Base-by-base conservation (phyloP, 2,888 invertebrate genomes). In the Diaprepes abbreviatus region DNA sequence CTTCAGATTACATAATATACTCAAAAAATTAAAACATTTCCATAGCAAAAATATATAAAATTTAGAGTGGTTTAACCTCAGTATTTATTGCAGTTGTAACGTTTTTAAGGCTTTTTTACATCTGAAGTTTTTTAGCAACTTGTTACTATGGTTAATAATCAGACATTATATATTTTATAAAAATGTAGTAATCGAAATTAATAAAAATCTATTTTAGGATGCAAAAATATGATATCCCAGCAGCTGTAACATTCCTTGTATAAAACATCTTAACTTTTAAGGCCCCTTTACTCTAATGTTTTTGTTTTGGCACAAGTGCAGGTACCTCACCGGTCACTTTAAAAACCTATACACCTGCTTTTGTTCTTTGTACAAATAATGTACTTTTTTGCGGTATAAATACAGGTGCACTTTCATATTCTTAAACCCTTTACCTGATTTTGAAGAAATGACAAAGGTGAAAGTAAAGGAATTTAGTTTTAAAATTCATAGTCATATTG, bases 381-480 rank as follows among this genome's bases (percentile, higher is more conserved):
- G 65, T 57, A 45, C 31, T 57, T 66, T 73, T 74, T 74, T 74
- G 72, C 71, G 72, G 68, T 67, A 74, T 72, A 74, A 74, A 74
- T 71, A 74, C 74, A 74, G 74, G 74, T 74, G 74, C 60, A 45
- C 66, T 54, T 50, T 58, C 28, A 6, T 40, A 36, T 35, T 14
- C 57, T 69, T 71, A 28, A 71, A 73, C 73, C 66, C 73, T 71
- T 66, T 64, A 66, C 65, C 71, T 57, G 10, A 59, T 36, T 57
- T 36, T 19, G 3, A 17, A 55, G 55, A 36, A 35, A 55, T 17
- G 21, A 17, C 19, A 1, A 35, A 24, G 5, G 24, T 24, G 5
- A 24, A 24, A 2, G 9, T 17, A 35, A 54, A 33, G 33, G 33
- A 33, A 54, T 35, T 35, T 48, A 28, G 1, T 21, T 45, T 45